Evolutionary conservation across 2,113 vertebrate species (phyloP).

Genomic region (Upupa epops): DNA sequence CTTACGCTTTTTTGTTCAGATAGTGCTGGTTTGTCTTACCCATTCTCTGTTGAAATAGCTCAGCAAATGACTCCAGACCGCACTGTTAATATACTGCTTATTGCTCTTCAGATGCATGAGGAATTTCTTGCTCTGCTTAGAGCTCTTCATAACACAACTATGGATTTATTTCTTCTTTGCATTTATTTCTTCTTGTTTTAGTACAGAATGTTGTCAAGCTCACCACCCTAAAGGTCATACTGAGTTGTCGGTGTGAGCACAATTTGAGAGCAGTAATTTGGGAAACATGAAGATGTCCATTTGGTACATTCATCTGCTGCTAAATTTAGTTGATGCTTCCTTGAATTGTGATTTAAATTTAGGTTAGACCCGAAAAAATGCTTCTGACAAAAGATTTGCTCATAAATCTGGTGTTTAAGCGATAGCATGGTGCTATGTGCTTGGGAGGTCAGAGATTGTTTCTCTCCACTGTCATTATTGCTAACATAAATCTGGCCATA

Average conservation of each 20-base stretch:
- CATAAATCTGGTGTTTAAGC: not conserved
- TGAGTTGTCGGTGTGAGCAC: not conserved
- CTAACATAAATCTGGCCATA: not conserved
- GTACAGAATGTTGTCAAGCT: not conserved
- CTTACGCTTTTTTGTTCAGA: not conserved
- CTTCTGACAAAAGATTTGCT: not conserved
- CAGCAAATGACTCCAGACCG: not conserved
- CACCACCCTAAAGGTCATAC: not conserved
- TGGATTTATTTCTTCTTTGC: not conserved
- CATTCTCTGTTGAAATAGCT: constrained; percentile 9
- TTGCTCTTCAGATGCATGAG: not conserved
- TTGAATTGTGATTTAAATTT: not conserved
- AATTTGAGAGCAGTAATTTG: not conserved
- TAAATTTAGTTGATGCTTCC: not conserved
- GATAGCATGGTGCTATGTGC: not conserved
- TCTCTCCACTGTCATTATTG: not conserved
- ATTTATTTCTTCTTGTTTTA: not conserved
- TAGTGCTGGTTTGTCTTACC: not conserved
- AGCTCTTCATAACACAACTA: not conserved
- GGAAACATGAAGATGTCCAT: not conserved
- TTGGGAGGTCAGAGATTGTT: not conserved
- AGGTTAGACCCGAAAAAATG: not conserved
- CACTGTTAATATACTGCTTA: not conserved
- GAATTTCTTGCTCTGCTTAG: not conserved
- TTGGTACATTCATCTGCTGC: not conserved